Conservation (phyloP, 92 coral and sea anemone genomes). For the Isaurus tuberculatus region DNA sequence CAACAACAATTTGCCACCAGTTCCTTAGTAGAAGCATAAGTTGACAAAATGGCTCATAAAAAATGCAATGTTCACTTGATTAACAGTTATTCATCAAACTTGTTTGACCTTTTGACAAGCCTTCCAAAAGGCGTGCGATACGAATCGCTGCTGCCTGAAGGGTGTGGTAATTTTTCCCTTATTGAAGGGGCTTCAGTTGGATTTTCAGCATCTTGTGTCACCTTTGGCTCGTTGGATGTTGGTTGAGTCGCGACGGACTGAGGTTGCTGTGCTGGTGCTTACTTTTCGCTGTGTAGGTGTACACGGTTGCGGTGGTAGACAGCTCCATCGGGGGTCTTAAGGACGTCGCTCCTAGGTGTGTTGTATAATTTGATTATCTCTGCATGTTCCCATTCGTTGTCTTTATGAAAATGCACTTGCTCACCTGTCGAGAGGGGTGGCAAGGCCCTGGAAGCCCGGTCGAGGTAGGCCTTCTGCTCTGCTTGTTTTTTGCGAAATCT, state of each 20-base stretch:
- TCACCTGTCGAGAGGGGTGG: constrained; percentile 33
- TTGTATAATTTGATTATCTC: background rate
- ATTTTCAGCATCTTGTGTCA: background rate
- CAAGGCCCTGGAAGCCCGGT: constrained; percentile 30
- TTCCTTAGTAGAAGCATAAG: no score
- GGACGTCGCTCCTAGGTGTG: constrained; percentile 53
- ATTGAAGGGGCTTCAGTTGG: constrained; percentile 1
- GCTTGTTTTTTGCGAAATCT: constrained; percentile 32
- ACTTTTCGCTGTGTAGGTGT: constrained; percentile 49
- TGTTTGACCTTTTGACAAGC: background rate
- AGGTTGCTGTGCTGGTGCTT: constrained; percentile 12
- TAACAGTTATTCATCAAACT: background rate
- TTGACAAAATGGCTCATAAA: background rate
- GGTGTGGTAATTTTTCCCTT: background rate
- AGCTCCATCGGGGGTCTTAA: constrained; percentile 55
- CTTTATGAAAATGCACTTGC: background rate
- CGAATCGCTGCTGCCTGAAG: background rate
- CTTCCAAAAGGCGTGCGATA: background rate
- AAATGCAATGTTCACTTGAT: background rate
- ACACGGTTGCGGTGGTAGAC: constrained; percentile 60
- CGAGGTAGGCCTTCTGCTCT: constrained; percentile 35
- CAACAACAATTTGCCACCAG: background rate
- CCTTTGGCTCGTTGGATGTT: background rate
- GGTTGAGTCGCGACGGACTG: background rate
- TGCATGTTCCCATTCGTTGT: background rate